Evolutionary conservation across 2,888 invertebrate species (phyloP).

Genomic region (Sarcophaga rosellei): DNA sequence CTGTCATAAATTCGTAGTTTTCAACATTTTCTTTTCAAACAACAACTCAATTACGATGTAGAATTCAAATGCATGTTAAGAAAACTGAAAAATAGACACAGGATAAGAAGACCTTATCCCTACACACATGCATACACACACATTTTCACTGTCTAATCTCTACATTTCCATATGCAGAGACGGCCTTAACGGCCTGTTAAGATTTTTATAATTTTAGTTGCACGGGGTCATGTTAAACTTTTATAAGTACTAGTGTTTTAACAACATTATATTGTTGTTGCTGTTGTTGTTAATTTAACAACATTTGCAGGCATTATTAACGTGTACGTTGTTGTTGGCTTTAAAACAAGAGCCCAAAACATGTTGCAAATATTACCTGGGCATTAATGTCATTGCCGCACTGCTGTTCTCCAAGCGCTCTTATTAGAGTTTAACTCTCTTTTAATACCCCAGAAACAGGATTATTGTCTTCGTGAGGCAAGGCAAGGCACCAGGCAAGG

Average conservation of each 20-base stretch:
- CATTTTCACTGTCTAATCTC: too few relatives aligned
- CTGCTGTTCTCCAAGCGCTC: background rate
- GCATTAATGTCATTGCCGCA: background rate
- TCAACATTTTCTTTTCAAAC: too few relatives aligned
- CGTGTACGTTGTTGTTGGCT: constrained; percentile 1
- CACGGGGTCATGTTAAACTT: constrained; percentile 50
- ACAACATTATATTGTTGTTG: constrained; percentile 46
- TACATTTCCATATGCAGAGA: too few relatives aligned
- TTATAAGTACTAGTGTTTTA: constrained; percentile 66
- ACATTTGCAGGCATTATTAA: background rate
- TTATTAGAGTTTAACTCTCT: background rate
- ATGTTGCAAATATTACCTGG: constrained; percentile 38
- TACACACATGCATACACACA: background rate
- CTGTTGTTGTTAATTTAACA: constrained; percentile 33
- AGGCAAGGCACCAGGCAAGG: too few relatives aligned
- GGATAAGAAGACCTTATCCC: background rate
- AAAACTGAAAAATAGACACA: background rate
- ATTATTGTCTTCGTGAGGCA: constrained; percentile 54
- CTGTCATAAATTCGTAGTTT: too few relatives aligned
- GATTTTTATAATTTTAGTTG: constrained; percentile 1
- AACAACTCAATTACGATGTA: too few relatives aligned
- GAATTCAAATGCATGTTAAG: constrained; percentile 35
- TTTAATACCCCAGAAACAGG: constrained; percentile 1
- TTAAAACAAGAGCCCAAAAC: constrained; percentile 47
- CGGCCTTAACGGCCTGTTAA: too few relatives aligned